phyloP scores from a whole-genome alignment of 2,113 vertebrate genomes.

The Corythornis vintsioides region DNA sequence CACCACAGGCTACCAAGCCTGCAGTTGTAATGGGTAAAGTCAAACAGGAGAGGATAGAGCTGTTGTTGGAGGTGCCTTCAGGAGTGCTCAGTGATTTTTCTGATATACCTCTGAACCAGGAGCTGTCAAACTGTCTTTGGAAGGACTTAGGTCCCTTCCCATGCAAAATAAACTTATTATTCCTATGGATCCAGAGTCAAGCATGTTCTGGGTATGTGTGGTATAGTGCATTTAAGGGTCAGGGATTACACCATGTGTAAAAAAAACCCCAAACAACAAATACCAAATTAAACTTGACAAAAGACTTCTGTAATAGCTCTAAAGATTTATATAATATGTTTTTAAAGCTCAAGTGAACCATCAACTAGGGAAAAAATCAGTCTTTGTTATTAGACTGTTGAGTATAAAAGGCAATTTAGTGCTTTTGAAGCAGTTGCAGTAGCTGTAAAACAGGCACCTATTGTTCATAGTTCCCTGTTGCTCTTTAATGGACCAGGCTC shows the following conservation, averaged over 20 bases:
- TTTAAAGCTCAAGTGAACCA: constrained; percentile 70
- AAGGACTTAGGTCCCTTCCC: not conserved
- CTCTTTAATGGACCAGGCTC: constrained; percentile 35
- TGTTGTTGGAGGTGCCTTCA: not conserved
- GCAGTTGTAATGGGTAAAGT: not conserved
- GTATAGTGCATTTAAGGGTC: not conserved
- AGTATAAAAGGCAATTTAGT: constrained; percentile 68
- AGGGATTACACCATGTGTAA: not conserved
- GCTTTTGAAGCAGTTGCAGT: constrained; percentile 61
- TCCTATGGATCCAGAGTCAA: not conserved
- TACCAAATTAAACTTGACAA: constrained; percentile 51
- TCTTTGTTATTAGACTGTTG: constrained; percentile 68
- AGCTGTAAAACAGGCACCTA: constrained; percentile 62
- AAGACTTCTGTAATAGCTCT: constrained; percentile 54
- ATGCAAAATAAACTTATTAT: not conserved
- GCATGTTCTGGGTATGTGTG: not conserved
- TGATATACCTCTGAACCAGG: not conserved
- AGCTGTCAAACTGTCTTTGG: not conserved
- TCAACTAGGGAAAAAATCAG: constrained; percentile 36
- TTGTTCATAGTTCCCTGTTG: constrained; percentile 56
- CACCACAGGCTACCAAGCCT: not conserved
- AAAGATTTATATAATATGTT: constrained; percentile 65
- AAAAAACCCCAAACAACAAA: not conserved
- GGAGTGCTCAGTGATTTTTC: not conserved
- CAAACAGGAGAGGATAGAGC: not conserved